Evolutionary conservation across 2,797 vertebrate species (phyloP).

Genomic region (Catharus ustulatus): DNA sequence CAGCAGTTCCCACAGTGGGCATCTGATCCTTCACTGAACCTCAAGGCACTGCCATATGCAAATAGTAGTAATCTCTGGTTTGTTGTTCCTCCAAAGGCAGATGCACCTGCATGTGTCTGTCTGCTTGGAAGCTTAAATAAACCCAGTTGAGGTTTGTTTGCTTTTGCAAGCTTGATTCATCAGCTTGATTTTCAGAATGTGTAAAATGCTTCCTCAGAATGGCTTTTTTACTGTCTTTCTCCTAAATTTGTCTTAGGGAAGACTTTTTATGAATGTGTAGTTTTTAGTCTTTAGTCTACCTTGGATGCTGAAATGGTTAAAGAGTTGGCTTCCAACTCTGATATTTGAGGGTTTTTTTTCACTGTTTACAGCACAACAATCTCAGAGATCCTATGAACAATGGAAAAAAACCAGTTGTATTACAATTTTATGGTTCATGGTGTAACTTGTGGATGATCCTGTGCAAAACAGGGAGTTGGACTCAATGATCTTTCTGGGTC

Average conservation of each 20-base stretch:
- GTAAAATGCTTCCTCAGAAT: conserved; percentile 2
- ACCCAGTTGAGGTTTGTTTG: conserved; percentile 24
- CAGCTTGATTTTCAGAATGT: conserved; percentile 4
- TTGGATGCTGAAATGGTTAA: background rate
- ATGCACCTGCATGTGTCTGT: conserved; percentile 16
- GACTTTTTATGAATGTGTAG: background rate
- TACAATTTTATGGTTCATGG: background rate
- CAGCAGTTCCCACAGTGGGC: conserved; percentile 51
- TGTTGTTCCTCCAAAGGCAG: conserved; percentile 46
- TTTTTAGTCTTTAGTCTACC: background rate
- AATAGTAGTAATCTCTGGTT: conserved; percentile 55
- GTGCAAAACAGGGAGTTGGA: background rate
- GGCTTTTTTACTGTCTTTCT: background rate
- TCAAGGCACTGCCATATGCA: conserved; percentile 56
- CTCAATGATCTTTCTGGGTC: background rate
- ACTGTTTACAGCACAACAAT: background rate
- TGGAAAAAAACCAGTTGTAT: background rate
- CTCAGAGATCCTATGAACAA: background rate
- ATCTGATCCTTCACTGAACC: conserved; percentile 52
- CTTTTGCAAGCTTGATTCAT: conserved; percentile 35
- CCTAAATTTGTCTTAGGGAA: background rate
- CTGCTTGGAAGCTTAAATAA: conserved; percentile 46
- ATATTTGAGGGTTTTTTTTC: background rate
- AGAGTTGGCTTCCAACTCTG: background rate
- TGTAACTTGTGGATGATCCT: background rate